These are phyloP conservation scores for Oscheius sp. DNA, from an alignment of 2,888 invertebrate genomes.

Conservation along the genomic window DNA sequence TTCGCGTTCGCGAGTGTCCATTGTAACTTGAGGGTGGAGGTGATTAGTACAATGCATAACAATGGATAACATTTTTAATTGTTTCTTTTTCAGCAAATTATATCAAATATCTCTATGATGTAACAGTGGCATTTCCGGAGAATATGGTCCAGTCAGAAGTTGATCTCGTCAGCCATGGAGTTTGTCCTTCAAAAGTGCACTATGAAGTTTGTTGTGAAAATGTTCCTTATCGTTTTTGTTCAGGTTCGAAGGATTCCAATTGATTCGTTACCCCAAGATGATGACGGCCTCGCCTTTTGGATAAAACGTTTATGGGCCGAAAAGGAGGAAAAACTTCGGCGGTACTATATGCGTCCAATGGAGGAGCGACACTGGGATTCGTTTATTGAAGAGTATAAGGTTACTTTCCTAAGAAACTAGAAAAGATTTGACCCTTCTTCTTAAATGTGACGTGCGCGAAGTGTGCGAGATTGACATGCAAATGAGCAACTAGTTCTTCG, in stretches of 20 bases:
- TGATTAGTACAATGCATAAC: too few relatives aligned
- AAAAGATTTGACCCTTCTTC: neutral
- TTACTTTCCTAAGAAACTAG: neutral
- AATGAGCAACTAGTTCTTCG: slow-evolving; percentile 15
- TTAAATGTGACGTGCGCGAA: slow-evolving; percentile 23
- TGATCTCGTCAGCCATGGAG: slow-evolving; percentile 78
- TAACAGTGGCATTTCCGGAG: slow-evolving; percentile 82
- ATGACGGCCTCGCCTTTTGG: slow-evolving; percentile 70
- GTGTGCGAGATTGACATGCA: slow-evolving; percentile 23
- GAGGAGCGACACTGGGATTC: slow-evolving; percentile 37
- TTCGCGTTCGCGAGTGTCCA: slow-evolving; percentile 12
- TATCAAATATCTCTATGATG: slow-evolving; percentile 82
- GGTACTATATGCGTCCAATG: slow-evolving; percentile 42
- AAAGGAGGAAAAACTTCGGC: slow-evolving; percentile 71
- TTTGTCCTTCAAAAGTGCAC: slow-evolving; percentile 81
- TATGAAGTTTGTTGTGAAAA: slow-evolving; percentile 76
- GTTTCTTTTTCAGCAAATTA: slow-evolving; percentile 73
- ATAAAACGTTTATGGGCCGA: slow-evolving; percentile 70
- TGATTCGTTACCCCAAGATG: slow-evolving; percentile 63
- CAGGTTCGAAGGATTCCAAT: slow-evolving; percentile 56
- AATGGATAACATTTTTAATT: neutral
- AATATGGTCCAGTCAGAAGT: slow-evolving; percentile 81
- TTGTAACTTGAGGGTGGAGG: slow-evolving; percentile 28
- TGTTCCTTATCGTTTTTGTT: neutral
- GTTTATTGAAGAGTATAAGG: slow-evolving; percentile 26